Evolutionary conservation across 2,797 vertebrate species (phyloP).

Genomic region (Phataginus tricuspis): DNA sequence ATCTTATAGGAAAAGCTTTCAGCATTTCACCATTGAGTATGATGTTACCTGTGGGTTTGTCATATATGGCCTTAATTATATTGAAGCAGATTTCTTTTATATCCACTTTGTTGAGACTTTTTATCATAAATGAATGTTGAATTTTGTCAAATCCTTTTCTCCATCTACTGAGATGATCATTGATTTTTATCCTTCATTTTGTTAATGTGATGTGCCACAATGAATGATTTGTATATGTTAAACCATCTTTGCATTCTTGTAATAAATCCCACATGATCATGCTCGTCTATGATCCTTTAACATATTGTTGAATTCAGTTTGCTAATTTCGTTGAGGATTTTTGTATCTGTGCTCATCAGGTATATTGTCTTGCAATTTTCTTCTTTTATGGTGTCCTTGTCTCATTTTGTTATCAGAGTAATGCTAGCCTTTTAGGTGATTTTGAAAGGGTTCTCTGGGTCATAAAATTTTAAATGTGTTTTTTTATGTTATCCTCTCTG

Average conservation of each 20-base stretch:
- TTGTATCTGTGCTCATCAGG: neutral
- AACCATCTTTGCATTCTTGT: neutral
- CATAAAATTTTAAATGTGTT: neutral
- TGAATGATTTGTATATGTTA: conserved; percentile 22
- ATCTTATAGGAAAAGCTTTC: no score
- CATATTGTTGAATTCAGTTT: neutral
- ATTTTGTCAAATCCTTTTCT: neutral
- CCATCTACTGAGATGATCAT: neutral
- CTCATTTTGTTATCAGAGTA: neutral
- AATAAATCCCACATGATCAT: neutral
- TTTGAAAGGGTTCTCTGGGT: neutral
- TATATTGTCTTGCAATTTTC: neutral
- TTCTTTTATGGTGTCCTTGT: neutral
- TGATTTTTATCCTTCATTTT: neutral
- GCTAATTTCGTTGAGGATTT: neutral
- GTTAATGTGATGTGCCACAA: neutral
- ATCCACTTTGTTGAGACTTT: no score
- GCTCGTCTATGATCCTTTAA: neutral
- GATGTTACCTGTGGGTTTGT: no score
- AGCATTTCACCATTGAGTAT: no score
- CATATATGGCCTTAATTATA: no score
- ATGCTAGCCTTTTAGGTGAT: neutral
- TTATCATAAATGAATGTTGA: no score
- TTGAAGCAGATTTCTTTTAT: no score
- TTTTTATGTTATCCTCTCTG: neutral